Conservation (phyloP, 2,113 vertebrate species). For the Oplegnathus fasciatus region DNA sequence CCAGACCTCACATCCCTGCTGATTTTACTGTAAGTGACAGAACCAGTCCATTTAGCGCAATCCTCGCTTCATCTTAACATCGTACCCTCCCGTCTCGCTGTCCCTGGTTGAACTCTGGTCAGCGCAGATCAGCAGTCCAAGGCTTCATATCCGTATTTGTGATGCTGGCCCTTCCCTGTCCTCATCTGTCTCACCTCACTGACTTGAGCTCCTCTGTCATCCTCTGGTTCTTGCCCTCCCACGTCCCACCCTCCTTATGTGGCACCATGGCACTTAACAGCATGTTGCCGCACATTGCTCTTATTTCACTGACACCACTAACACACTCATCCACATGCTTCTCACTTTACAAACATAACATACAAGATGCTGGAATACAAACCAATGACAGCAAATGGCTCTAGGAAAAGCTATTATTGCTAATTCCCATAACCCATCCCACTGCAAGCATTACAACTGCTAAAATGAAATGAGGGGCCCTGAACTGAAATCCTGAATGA, state of each 20-base stretch:
- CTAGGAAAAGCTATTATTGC: neutral
- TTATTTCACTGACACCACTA: neutral
- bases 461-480: slow-evolving; percentile 37
- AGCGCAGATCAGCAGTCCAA: slow-evolving; percentile 1
- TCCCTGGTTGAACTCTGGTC: slow-evolving; percentile 34
- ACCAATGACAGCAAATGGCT: neutral
- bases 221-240: neutral
- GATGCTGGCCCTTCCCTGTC: neutral
- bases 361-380: neutral
- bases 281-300: neutral
- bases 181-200: slow-evolving; percentile 1
- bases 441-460: slow-evolving; percentile 40
- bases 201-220: neutral
- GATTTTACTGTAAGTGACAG: slow-evolving; percentile 69
- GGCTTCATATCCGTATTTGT: neutral
- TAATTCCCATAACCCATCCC: slow-evolving; percentile 25
- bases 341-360: neutral
- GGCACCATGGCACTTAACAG: neutral
- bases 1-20: slow-evolving; percentile 45
- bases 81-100: neutral
- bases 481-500: slow-evolving; percentile 50
- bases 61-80: slow-evolving; percentile 28
- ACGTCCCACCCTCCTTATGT: neutral
- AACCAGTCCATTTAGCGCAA: slow-evolving; percentile 51
- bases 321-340: neutral